These are phyloP conservation scores for Littorina saxatilis DNA, from an alignment of 1,140 invertebrate genomes.

Conservation along the genomic window DNA sequence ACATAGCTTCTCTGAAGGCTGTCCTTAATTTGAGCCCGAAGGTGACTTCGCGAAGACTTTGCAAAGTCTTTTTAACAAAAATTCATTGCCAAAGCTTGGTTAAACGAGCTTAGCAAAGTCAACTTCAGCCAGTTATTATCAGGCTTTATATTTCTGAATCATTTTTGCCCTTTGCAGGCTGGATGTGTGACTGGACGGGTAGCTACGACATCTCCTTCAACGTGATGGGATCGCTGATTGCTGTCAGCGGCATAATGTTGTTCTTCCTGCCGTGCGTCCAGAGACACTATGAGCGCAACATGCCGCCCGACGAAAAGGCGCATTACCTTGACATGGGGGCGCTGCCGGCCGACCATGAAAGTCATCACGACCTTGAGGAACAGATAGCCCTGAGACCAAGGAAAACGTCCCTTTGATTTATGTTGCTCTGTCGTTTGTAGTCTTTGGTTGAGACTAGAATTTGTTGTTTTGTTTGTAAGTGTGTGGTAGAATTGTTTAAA, in stretches of 20 bases:
- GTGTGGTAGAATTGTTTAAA: too few species aligned
- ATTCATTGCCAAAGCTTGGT: too few species aligned
- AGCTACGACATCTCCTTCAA: constrained; percentile 91
- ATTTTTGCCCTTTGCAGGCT: constrained; percentile 80
- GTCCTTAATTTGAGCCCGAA: too few species aligned
- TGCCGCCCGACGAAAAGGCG: constrained; percentile 1
- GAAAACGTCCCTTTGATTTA: not conserved
- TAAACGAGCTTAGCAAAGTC: too few species aligned
- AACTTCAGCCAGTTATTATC: too few species aligned
- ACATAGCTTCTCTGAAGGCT: too few species aligned
- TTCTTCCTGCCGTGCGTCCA: constrained; percentile 90
- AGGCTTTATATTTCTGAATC: too few species aligned
- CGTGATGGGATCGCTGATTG: constrained; percentile 88
- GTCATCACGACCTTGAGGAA: not conserved
- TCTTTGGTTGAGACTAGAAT: too few species aligned
- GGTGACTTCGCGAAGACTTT: too few species aligned
- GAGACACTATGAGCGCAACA: constrained; percentile 51
- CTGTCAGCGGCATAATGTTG: constrained; percentile 90
- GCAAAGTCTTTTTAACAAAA: too few species aligned
- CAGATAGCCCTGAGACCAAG: not conserved
- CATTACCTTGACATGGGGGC: constrained; percentile 30
- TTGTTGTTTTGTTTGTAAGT: too few species aligned
- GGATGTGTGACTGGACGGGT: constrained; percentile 84
- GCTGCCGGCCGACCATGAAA: not conserved
- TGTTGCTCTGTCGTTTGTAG: not conserved